Evolutionary conservation across 2,113 vertebrate species (phyloP), one percentile per base, ranked within the genome.

Genomic region (Nerophis lumbriciformis): DNA sequence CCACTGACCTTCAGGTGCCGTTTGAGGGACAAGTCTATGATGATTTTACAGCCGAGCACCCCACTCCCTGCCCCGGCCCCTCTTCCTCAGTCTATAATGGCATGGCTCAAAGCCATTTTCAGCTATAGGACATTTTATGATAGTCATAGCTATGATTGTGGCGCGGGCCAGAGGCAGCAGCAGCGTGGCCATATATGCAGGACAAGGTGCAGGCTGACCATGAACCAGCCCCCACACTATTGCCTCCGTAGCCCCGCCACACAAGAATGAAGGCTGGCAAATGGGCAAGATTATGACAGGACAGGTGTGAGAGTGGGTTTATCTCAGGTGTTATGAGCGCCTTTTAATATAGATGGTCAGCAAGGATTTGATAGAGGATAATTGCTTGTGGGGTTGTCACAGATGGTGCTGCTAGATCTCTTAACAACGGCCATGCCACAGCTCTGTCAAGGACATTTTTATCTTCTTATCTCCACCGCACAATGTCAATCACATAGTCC

Each of bases 331-430:
- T 79, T 68, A 73, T 71, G 77, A 78, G 71, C 77, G 75, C 81
- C 76, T 84, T 87, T 86, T 86, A 87, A 85, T 85, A 84, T 67
- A 79, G 83, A 79, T 83, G 80, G 69, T 73, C 72, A 77, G 79
- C 35, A 11, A 51, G 82, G 75, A 80, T 66, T 74, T 78, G 83
- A 86, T 83, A 79, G 68, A 75, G 75, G 72, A 87, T 90, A 85
- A 90, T 91, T 89, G 88, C 80, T 85, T 88, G 71, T 75, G 65
- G 72, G 81, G 61, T 74, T 81, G 81, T 84, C 81, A 83, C 84
- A 89, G 87, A 88, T 90, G 88, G 85, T 78, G 86, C 83, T 67
- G 75, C 72, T 79, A 81, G 72, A 87, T 87, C 79, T 80, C 81
- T 82, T 83, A 83, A 83, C 82, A 65, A 66, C 53, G 69, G 73